A percentile compares a stretch with the other conserved stretches of the same genome.
These are phyloP conservation scores for Autographa pulchrina DNA, from an alignment of 2,888 invertebrate genomes.

Conservation along the genomic window DNA sequence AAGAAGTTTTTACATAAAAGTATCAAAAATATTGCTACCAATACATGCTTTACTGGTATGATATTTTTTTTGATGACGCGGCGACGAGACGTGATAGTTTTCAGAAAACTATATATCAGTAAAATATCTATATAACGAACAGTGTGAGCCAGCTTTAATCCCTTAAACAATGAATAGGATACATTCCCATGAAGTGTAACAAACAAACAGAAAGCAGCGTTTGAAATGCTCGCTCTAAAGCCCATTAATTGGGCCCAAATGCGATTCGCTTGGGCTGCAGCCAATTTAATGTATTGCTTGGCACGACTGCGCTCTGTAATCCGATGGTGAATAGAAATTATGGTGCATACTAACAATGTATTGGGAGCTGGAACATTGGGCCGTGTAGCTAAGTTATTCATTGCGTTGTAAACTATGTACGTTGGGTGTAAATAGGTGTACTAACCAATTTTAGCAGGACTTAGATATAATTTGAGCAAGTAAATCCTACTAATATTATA, in stretches of 20 bases:
- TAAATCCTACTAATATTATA: too few relatives aligned
- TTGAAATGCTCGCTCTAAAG: slow-evolving; percentile 69
- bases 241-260: slow-evolving; percentile 84
- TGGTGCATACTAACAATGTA: slow-evolving; percentile 61
- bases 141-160: not conserved
- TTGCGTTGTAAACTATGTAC: slow-evolving; percentile 1
- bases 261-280: slow-evolving; percentile 79
- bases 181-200: slow-evolving; percentile 9
- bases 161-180: slow-evolving; percentile 2
- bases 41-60: too few relatives aligned
- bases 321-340: slow-evolving; percentile 81
- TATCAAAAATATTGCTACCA: too few relatives aligned
- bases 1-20: too few relatives aligned
- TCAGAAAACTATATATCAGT: too few relatives aligned
- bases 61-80: too few relatives aligned
- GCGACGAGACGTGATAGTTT: too few relatives aligned
- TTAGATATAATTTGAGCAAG: not conserved
- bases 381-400: not conserved
- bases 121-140: too few relatives aligned
- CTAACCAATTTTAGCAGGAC: not conserved
- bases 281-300: slow-evolving; percentile 87
- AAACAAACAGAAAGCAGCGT: slow-evolving; percentile 51
- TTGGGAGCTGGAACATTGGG: slow-evolving; percentile 39
- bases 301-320: slow-evolving; percentile 77
- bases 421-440: not conserved